Percentiles rank a stretch among this genome's conserved stretches.
phyloP scores from a whole-genome alignment of 2,888 invertebrate genomes.

The Resseliella maxima region DNA sequence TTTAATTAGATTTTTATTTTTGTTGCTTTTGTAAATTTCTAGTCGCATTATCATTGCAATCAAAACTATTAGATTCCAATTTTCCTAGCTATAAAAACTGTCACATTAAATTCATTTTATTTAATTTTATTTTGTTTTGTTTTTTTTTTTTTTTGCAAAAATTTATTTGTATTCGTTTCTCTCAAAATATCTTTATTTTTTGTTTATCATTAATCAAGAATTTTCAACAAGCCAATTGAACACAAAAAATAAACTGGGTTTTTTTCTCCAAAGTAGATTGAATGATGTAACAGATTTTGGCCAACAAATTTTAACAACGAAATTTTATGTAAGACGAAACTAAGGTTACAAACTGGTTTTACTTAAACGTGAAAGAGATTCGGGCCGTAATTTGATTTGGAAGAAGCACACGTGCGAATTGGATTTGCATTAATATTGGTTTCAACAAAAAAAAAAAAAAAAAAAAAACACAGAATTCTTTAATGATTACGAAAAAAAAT shows the following conservation, averaged over 20 bases:
- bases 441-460: too few relatives aligned
- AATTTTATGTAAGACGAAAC: too few relatives aligned
- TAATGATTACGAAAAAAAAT: too few relatives aligned
- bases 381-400: neutral
- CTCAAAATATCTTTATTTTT: neutral
- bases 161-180: neutral
- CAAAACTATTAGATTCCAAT: neutral
- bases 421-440: too few relatives aligned
- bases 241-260: neutral
- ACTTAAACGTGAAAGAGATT: neutral
- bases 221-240: neutral
- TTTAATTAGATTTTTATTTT: conserved; percentile 1
- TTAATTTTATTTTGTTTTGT: neutral
- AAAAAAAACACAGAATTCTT: too few relatives aligned
- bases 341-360: too few relatives aligned
- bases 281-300: too few relatives aligned
- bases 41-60: neutral
- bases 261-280: neutral
- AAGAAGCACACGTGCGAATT: neutral
- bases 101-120: neutral
- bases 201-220: neutral
- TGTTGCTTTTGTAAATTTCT: neutral
- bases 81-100: neutral
- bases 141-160: neutral
- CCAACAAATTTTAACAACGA: too few relatives aligned